These are phyloP conservation scores for Trochalopteron elliotii DNA, from an alignment of 2,113 vertebrate species.

Conservation along the genomic window DNA sequence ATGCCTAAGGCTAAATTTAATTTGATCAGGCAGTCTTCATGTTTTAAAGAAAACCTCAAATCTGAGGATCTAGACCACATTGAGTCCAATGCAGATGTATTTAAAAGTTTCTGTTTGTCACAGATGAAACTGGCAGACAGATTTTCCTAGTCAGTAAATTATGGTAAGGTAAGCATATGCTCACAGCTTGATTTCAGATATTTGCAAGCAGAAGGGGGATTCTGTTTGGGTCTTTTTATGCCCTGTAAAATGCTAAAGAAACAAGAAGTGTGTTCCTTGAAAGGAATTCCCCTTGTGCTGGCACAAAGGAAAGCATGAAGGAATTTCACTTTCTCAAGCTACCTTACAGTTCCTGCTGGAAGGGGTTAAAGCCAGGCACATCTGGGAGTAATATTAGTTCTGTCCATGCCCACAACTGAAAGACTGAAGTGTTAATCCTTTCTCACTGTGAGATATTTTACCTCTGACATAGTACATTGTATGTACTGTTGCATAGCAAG, in stretches of 20 bases:
- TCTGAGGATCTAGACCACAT: neutral
- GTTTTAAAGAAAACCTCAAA: neutral
- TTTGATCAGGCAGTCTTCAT: neutral
- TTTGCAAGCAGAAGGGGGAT: neutral
- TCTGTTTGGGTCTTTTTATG: neutral
- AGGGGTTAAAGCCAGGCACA: neutral
- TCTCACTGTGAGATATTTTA: neutral
- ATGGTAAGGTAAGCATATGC: neutral
- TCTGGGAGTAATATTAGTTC: neutral
- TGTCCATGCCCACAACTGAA: neutral
- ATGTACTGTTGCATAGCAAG: neutral
- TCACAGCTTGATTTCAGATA: neutral
- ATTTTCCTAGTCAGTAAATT: neutral
- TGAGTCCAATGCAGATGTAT: neutral
- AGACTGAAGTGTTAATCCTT: neutral
- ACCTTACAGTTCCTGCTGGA: neutral
- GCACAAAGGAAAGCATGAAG: neutral
- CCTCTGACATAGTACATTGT: neutral
- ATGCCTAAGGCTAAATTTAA: neutral
- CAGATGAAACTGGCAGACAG: neutral
- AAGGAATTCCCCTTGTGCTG: neutral
- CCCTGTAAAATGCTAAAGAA: neutral
- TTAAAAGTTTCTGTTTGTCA: neutral
- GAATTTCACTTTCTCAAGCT: neutral
- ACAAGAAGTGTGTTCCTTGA: neutral